phyloP scores from a whole-genome alignment of 2,113 vertebrate species.

The Boulengeromyrus knoepffleri region DNA sequence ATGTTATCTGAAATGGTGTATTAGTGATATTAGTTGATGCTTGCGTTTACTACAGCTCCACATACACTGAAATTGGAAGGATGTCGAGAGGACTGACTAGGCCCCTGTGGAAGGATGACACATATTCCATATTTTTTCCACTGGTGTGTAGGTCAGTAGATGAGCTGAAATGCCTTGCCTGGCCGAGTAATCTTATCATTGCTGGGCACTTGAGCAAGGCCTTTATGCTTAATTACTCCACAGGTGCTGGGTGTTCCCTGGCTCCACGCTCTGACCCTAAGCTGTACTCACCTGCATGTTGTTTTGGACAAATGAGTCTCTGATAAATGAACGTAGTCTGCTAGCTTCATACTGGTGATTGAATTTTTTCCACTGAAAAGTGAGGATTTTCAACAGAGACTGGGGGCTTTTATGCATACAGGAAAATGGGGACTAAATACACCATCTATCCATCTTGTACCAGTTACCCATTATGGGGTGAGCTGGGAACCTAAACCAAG shows the following conservation, averaged over 20 bases:
- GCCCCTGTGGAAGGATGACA: neutral
- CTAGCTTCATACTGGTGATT: neutral
- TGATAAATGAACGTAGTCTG: neutral
- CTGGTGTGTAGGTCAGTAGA: neutral
- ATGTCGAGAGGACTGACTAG: neutral
- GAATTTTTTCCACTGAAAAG: neutral
- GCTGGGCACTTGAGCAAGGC: neutral
- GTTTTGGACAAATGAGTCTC: neutral
- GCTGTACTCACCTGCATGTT: neutral
- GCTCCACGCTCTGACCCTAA: neutral
- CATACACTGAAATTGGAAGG: neutral
- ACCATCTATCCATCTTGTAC: neutral
- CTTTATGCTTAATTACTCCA: neutral
- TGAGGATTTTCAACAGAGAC: neutral
- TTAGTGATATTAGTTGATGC: neutral
- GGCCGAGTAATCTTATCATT: neutral
- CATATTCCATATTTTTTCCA: neutral
- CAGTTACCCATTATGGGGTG: neutral
- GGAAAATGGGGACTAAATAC: neutral
- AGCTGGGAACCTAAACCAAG: neutral
- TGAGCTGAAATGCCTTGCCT: neutral
- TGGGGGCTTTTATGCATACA: neutral
- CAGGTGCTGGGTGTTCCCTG: neutral
- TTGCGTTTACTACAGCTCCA: neutral
- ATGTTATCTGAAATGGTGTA: neutral